Evolutionary conservation across 1,140 invertebrate species (phyloP), one percentile per base, ranked within the genome.

Genomic region (Argopecten irradians): DNA sequence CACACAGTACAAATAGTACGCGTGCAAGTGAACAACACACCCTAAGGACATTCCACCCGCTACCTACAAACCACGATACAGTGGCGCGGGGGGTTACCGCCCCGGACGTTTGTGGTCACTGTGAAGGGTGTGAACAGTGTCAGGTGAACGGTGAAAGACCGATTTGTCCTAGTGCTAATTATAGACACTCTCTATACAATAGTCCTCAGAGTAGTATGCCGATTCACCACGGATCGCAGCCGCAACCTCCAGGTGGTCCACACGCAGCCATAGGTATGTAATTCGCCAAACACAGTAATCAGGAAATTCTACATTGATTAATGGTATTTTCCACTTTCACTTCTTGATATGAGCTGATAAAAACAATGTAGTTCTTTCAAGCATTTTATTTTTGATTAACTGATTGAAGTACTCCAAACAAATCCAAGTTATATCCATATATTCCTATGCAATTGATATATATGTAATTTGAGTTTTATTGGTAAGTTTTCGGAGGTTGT

Each of bases 1-100:
- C 92, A n/a, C 91, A 92, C 85, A 94, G 93, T 88, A 91, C 92
- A 11, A 93, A 90, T 88, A 93, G 92, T 86, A 92, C 91, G 28
- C 92, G 92, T 36, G 91, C 92, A 5, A 90, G 91, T 85, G 90
- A 90, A 28, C 91, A 92, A 71, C 91, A 90, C 28, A 92, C 93
- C 8, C 87, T 94, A 28, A 91, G 90, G 35, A 93, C 93, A 88
- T 94, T 94, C 90, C 93, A 93, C 82, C 93, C 93, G 14, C 83
- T 88, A 85, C 84, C 85, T 28, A 88, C 35, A 34, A 86, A 88
- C 36, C 34, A 34, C 19, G 83, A 87, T 82, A 82, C 84, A 34
- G 84, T 82, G 55, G 11, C 43, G 19, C 28, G 71, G 19, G 34
- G 19, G 36, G 33, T 39, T 13, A 86, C 41, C 71, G 34, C 35